These are phyloP conservation scores for Pseudomugil tenellus DNA, from an alignment of 2,797 vertebrate genomes.

Conservation along the genomic window DNA sequence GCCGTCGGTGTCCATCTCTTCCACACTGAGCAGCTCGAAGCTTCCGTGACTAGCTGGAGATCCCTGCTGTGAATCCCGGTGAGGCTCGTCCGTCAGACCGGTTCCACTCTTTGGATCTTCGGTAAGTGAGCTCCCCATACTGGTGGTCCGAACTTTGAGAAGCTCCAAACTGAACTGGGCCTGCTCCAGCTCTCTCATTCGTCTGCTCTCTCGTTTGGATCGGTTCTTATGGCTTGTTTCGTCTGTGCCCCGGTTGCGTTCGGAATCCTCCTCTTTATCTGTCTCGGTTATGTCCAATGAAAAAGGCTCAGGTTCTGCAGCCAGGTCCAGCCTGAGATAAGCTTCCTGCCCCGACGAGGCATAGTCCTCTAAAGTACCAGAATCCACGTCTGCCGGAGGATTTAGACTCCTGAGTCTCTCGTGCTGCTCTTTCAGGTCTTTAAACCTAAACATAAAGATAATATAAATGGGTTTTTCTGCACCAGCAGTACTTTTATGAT, in stretches of 20 bases:
- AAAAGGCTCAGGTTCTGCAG: conserved; percentile 25
- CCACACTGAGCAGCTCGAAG: conserved; percentile 55
- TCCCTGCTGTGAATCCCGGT: conserved; percentile 34
- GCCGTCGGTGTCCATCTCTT: conserved; percentile 68
- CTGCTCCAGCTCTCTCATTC: conserved; percentile 96
- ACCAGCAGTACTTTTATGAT: not conserved
- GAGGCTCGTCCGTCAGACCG: conserved; percentile 46
- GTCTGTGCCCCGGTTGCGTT: conserved; percentile 44
- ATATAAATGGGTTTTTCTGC: not conserved
- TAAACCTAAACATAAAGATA: conserved; percentile 76
- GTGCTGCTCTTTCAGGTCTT: conserved; percentile 81
- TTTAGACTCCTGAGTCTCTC: conserved; percentile 62
- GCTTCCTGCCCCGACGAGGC: conserved; percentile 14
- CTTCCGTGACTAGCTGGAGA: conserved; percentile 56
- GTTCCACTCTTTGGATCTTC: conserved; percentile 66
- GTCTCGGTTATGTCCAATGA: conserved; percentile 23
- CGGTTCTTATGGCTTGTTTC: conserved; percentile 86
- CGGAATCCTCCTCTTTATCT: conserved; percentile 55
- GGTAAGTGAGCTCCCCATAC: conserved; percentile 54
- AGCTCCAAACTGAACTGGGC: conserved; percentile 94
- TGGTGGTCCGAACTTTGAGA: conserved; percentile 90
- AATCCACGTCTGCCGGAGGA: conserved; percentile 41
- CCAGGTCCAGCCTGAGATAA: not conserved
- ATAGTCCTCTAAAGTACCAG: conserved; percentile 39
- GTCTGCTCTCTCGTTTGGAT: conserved; percentile 92